Conservation (phyloP, 2,113 vertebrate genomes). For the Epinephelus fuscoguttatus region DNA sequence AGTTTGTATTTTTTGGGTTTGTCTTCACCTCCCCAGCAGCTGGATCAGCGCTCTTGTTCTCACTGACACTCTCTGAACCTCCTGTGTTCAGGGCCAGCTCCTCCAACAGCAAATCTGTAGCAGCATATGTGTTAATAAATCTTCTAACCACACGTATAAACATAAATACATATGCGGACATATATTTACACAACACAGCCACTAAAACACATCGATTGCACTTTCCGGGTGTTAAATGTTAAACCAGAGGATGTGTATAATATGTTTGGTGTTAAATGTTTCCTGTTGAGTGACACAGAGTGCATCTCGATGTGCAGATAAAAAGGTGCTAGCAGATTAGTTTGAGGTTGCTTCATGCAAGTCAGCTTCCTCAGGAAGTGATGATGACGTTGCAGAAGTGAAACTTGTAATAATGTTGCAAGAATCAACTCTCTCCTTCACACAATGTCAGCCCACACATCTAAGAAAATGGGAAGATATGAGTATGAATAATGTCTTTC, state of each 20-base stretch:
- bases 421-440: constrained; percentile 8
- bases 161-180: neutral
- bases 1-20: neutral
- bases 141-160: constrained; percentile 9
- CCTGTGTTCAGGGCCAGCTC: constrained; percentile 72
- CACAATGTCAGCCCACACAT: neutral
- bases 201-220: neutral
- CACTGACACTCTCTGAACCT: constrained; percentile 1
- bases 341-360: constrained; percentile 11
- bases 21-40: constrained; percentile 38
- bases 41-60: constrained; percentile 15
- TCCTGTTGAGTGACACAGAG: neutral
- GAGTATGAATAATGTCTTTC: neutral
- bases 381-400: constrained; percentile 57
- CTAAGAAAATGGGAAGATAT: constrained; percentile 2
- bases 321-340: neutral
- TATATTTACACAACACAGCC: neutral
- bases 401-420: constrained; percentile 52
- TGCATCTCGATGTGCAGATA: neutral
- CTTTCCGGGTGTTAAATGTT: neutral
- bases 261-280: neutral
- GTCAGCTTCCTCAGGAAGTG: constrained; percentile 71
- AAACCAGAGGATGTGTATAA: neutral
- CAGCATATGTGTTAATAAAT: constrained; percentile 10
- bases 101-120: constrained; percentile 80